Conservation (phyloP, 1,140 invertebrate genomes). For the Battus philenor region DNA sequence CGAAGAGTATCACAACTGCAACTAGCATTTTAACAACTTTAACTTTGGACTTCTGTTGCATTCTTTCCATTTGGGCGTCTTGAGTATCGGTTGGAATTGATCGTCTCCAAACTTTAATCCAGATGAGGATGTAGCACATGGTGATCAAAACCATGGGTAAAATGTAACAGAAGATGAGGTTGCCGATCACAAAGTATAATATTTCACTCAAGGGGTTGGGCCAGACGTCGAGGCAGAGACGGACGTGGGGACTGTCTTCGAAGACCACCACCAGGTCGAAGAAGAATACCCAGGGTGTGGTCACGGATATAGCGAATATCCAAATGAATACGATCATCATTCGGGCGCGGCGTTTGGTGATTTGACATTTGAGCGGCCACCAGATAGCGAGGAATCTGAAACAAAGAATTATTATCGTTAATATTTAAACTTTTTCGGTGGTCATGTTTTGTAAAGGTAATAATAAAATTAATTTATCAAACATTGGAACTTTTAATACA, state of each 20-base stretch:
- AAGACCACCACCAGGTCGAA: conserved; percentile 89
- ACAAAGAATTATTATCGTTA: conserved; percentile 51
- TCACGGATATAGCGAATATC: conserved; percentile 89
- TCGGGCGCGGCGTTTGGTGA: conserved; percentile 89
- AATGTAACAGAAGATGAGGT: conserved; percentile 94
- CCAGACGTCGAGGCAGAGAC: conserved; percentile 91
- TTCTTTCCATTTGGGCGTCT: conserved; percentile 92
- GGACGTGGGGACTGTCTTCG: conserved; percentile 81
- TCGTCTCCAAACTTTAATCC: conserved; percentile 92
- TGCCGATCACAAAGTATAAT: conserved; percentile 92
- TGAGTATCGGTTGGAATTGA: conserved; percentile 93
- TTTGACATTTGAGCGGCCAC: conserved; percentile 94
- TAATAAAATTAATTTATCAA: no score
- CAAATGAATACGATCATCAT: conserved; percentile 94
- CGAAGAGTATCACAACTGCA: conserved; percentile 95
- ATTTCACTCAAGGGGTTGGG: conserved; percentile 86
- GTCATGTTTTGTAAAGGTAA: no score
- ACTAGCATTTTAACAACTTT: conserved; percentile 98
- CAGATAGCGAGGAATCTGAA: conserved; percentile 97
- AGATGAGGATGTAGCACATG: conserved; percentile 94
- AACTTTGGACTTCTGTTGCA: conserved; percentile 94
- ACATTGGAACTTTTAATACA: no score
- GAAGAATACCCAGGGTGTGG: conserved; percentile 92
- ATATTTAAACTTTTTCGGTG: no score
- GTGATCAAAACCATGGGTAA: conserved; percentile 93